Evolutionary conservation across 2,888 invertebrate species (phyloP), one percentile per base, ranked within the genome.

Genomic region (Cephus rjabovi): DNA sequence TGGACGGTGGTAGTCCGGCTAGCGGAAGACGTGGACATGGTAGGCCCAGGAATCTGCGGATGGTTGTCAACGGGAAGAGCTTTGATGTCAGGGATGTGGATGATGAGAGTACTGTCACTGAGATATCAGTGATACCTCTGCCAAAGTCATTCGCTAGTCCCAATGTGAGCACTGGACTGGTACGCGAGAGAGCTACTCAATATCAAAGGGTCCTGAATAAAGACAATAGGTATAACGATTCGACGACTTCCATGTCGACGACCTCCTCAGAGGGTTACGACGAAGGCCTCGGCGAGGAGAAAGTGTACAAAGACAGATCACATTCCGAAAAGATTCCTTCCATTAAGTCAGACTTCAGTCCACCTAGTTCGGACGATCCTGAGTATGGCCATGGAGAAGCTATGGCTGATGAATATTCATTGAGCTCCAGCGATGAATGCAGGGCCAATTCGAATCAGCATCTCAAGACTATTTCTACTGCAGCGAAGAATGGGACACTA

Each of bases 31-130:
- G 86, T 12, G 85, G 88, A 74, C 81, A 86, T 74, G 91, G 93
- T 11, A 94, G 95, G 80, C 95, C 95, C 0, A 93, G 96, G 75
- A 95, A 95, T 89, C 91, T 96, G 71, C 95, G 96, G 90, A 95
- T 96, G 94, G 94, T 96, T 68, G 94, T 96, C 92, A 94, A 93
- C 74, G 93, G 95, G 0, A 95, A 96, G 87, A 95, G 94, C 83
- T 97, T 96, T 91, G 96, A 96, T 83, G 95, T 96, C 3, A 92
- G 95, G 37, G 96, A 96, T 87, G 92, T 95, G 75, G 93, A 94
- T 71, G 95, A 95, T 83, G 95, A 94, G 75, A 94, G 93, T 74
- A 93, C 94, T 12, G 93, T 95, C 3, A 94, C 94, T 1, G 94
- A 94, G 37, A 94, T 94, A 83, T 92, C 94, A 3, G 94, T 94